Evolutionary conservation across 2,113 vertebrate genomes (phyloP).

Genomic region (Plestiodon gilberti): DNA sequence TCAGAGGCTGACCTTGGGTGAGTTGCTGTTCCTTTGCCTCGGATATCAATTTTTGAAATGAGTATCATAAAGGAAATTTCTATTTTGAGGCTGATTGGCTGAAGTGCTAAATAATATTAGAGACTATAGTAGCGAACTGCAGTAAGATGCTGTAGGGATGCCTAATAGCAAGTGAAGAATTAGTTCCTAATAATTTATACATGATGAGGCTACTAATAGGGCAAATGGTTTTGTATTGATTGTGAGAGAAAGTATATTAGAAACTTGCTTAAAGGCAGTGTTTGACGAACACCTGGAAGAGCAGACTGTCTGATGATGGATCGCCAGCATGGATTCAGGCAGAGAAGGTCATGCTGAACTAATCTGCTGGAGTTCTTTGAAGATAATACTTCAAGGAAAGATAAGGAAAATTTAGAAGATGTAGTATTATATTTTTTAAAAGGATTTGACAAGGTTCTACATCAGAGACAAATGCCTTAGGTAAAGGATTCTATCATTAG

Average conservation of each 20-base stretch:
- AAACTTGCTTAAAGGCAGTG: constrained; percentile 38
- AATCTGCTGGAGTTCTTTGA: constrained; percentile 66
- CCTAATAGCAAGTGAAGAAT: constrained; percentile 14
- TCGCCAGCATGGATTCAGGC: constrained; percentile 47
- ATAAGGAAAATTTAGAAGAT: constrained; percentile 59
- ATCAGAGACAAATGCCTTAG: constrained; percentile 30
- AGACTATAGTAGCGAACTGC: neutral
- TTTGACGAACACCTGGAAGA: constrained; percentile 51
- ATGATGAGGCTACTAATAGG: neutral
- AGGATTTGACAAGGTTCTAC: constrained; percentile 54
- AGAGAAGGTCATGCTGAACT: constrained; percentile 65
- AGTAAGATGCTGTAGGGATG: neutral
- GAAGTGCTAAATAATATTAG: neutral
- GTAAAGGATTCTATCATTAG: constrained; percentile 33
- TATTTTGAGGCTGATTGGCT: neutral
- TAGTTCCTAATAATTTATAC: neutral
- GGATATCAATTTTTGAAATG: neutral
- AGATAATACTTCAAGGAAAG: constrained; percentile 56
- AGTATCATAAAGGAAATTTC: neutral
- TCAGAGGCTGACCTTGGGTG: too few species aligned
- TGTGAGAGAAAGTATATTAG: constrained; percentile 33
- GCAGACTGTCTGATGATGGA: constrained; percentile 62
- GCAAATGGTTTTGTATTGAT: neutral
- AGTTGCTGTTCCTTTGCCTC: too few species aligned
- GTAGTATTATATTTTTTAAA: constrained; percentile 59